phyloP scores from a whole-genome alignment of 2,888 invertebrate genomes.

The Polymixis flavicincta region DNA sequence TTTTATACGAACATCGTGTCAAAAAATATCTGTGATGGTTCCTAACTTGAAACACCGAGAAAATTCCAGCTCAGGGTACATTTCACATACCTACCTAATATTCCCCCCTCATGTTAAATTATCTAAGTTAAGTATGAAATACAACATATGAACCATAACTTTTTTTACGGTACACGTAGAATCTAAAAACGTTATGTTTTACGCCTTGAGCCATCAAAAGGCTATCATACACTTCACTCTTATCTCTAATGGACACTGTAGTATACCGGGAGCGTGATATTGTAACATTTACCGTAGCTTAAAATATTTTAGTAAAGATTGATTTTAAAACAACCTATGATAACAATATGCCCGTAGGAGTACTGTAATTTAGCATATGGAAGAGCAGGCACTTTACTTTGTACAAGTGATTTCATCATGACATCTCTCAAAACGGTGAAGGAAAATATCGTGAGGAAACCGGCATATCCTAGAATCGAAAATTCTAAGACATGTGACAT shows the following conservation, averaged over 20 bases:
- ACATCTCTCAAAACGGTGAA: too few relatives aligned
- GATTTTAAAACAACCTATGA: neutral
- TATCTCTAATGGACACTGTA: conserved; percentile 42
- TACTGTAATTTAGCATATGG: too few relatives aligned
- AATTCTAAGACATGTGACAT: too few relatives aligned
- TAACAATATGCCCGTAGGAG: neutral
- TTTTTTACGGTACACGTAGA: conserved; percentile 41
- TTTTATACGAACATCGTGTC: too few relatives aligned
- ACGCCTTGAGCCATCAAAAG: conserved; percentile 49
- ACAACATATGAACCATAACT: conserved; percentile 9
- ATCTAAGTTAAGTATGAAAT: conserved; percentile 1
- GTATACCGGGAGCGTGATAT: neutral
- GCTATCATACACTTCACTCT: conserved; percentile 33
- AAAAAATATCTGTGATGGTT: neutral
- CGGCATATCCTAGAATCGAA: too few relatives aligned
- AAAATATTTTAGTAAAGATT: neutral
- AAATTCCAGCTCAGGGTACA: neutral
- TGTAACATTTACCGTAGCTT: neutral
- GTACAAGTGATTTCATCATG: too few relatives aligned
- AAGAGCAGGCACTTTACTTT: too few relatives aligned
- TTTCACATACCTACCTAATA: neutral
- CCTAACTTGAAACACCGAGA: neutral
- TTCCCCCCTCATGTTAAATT: neutral
- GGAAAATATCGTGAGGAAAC: too few relatives aligned
- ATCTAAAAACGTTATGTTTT: conserved; percentile 41